Evolutionary conservation across 2,797 vertebrate genomes (phyloP).

Genomic region (Melanotaenia maccullochi): DNA sequence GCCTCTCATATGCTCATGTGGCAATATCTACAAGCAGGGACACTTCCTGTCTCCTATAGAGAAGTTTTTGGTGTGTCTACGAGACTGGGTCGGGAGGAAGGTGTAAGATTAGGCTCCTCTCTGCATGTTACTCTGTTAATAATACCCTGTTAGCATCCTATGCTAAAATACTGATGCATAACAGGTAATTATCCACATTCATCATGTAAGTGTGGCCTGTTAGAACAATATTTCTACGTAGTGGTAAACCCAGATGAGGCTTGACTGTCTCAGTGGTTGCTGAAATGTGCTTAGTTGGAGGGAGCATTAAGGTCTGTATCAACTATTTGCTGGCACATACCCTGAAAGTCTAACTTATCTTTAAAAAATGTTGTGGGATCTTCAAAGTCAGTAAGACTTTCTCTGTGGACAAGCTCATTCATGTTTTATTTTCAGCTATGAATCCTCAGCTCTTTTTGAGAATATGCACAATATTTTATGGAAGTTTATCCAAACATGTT

Average conservation of each 20-base stretch:
- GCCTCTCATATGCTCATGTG: conserved; percentile 60
- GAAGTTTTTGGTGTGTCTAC: conserved; percentile 34
- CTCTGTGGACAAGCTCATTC: too few relatives aligned
- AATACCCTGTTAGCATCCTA: neutral
- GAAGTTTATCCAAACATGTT: too few relatives aligned
- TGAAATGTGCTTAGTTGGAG: neutral
- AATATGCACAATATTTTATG: too few relatives aligned
- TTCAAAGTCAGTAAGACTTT: too few relatives aligned
- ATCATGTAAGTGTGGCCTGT: neutral
- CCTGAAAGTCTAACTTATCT: neutral
- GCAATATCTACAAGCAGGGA: conserved; percentile 51
- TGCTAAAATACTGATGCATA: neutral
- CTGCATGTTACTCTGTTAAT: neutral
- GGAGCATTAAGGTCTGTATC: too few relatives aligned
- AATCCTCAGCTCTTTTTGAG: too few relatives aligned
- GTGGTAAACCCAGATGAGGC: neutral
- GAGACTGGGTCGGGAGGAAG: conserved; percentile 30
- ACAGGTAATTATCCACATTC: neutral
- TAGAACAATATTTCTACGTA: neutral
- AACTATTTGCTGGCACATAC: neutral
- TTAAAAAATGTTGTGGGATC: too few relatives aligned
- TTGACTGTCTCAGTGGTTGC: neutral
- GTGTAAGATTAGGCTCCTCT: conserved; percentile 4
- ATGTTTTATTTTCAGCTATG: too few relatives aligned
- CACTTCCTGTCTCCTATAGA: conserved; percentile 64